Evolutionary conservation across 2,797 vertebrate genomes (phyloP), one percentile per base, ranked within the genome.

Genomic region (Lutjanus argentimaculatus): DNA sequence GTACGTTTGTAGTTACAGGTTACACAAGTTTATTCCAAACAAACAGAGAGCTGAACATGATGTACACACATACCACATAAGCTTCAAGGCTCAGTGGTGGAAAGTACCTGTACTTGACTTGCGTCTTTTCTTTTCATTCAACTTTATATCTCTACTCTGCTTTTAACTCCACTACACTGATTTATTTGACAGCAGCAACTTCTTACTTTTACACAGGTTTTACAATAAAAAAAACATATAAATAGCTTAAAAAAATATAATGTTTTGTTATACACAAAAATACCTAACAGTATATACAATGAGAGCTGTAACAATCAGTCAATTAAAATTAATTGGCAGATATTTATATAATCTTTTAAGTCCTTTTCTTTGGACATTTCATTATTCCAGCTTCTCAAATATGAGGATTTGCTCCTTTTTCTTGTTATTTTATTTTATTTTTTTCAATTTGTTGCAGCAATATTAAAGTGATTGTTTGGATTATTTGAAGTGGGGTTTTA

Each of bases 1-100:
- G 21, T 14, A 56, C 21, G 55, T 56, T 36, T 36, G 30, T 30
- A 4, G 52, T 51, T 57, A 36, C 30, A 57, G 40, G 70, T 79
- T 78, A 83, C 74, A 65, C 46, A n/a, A 36, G 25, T 77, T 78
- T 49, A 45, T 22, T 63, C 36, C 15, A 22, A 55, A 75, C 40
- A 71, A 48, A 73, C 57, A 40, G 17, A 62, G 21, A 30, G 52
- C 3, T 6, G 25, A 43, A 13, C 22, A 42, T 36, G 51, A 42
- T 42, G 14, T n/a, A 17, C 30, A 8, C 21, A 67, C 4, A 11
- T 22, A 67, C n/a, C 25, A 45, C 19, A 43, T 11, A 15, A 19
- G 19, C 21, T 25, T 58, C 45, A 64, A 22, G 45, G 22, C 43
- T 21, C 25, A 19, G 40, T 6, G 13, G 14, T 25, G 30, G 30